phyloP scores from a whole-genome alignment of 2,888 invertebrate genomes.

The Drosophila anceps region DNA sequence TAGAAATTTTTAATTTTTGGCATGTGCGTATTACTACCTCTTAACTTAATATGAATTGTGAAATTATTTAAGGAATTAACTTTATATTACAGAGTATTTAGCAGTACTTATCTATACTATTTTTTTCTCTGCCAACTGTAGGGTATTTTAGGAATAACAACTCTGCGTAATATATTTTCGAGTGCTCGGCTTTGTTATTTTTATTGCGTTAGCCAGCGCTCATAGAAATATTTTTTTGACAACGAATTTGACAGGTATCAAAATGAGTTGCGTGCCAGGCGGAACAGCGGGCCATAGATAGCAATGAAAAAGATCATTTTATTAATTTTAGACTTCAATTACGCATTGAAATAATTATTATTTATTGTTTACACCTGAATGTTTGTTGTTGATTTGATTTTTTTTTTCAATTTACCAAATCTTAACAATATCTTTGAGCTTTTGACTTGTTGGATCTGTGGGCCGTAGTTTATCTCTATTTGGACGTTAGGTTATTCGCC shows the following conservation, averaged over 20 bases:
- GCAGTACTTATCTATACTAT: neutral
- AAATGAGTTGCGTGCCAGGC: constrained; percentile 51
- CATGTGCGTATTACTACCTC: too few species aligned
- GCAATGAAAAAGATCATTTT: constrained; percentile 21
- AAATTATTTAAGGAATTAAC: neutral
- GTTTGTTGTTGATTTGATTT: constrained; percentile 40
- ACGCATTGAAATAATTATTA: constrained; percentile 66
- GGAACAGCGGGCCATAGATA: constrained; percentile 10
- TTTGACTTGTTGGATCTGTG: constrained; percentile 10
- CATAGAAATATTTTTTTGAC: constrained; percentile 36
- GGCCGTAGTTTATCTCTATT: constrained; percentile 29
- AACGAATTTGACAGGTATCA: constrained; percentile 62
- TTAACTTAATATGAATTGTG: neutral
- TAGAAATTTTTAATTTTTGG: too few species aligned
- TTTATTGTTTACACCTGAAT: constrained; percentile 74
- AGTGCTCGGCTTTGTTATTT: constrained; percentile 12
- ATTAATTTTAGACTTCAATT: constrained; percentile 58
- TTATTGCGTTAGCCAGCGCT: constrained; percentile 10
- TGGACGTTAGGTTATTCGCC: constrained; percentile 30
- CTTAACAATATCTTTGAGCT: constrained; percentile 18
- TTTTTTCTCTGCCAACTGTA: neutral
- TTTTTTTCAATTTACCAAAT: neutral
- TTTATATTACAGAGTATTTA: neutral
- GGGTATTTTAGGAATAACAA: constrained; percentile 1
- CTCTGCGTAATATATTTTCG: neutral